Conservation (phyloP, 2,797 vertebrate genomes). For the Sylvilagus floridanus region DNA sequence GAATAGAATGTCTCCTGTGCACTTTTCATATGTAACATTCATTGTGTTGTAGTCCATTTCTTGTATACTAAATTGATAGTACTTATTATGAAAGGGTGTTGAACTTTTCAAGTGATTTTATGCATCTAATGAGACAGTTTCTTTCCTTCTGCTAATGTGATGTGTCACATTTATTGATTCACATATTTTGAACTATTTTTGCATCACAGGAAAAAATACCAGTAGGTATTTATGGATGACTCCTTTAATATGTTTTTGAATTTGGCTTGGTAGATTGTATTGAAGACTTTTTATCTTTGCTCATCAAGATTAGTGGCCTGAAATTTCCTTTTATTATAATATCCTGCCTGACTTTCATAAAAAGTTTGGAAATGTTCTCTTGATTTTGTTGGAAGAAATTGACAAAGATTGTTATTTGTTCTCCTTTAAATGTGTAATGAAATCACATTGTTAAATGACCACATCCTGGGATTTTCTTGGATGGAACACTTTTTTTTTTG, state of each 20-base stretch:
- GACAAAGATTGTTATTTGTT: neutral
- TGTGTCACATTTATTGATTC: neutral
- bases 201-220: neutral
- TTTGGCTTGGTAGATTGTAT: neutral
- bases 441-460: neutral
- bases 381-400: neutral
- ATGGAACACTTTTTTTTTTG: neutral
- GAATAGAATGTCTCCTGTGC: neutral
- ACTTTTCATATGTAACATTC: neutral
- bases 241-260: neutral
- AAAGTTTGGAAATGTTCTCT: neutral
- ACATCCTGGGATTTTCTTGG: neutral
- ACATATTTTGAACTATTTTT: neutral
- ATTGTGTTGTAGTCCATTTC: neutral
- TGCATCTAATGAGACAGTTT: neutral
- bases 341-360: neutral
- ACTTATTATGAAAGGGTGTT: neutral
- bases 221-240: too few relatives aligned
- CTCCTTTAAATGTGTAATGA: neutral
- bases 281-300: neutral
- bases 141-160: neutral
- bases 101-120: neutral
- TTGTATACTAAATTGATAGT: neutral
- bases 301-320: neutral
- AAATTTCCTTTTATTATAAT: neutral